These are phyloP conservation scores for Scaptomyza caliginosa DNA, from an alignment of 2,888 invertebrate species.

Conservation along the genomic window DNA sequence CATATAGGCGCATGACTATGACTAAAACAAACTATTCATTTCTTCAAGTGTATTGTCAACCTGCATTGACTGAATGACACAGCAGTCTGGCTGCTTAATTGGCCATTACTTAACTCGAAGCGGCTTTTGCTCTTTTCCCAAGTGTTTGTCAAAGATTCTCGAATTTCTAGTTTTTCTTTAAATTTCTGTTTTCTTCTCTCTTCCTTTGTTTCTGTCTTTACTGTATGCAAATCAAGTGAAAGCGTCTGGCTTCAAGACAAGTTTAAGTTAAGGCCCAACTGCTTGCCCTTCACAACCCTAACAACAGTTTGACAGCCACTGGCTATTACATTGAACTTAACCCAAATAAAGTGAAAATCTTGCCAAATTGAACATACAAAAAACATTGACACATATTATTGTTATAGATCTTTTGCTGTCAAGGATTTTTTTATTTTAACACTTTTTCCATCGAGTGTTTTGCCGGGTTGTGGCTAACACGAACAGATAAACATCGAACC, in stretches of 20 bases:
- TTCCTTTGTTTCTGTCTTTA: neutral
- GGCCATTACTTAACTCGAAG: constrained; percentile 65
- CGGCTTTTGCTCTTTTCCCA: constrained; percentile 59
- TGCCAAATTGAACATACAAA: neutral
- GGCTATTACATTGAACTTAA: constrained; percentile 44
- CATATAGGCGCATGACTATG: too few species aligned
- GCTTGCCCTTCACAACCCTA: neutral
- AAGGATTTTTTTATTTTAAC: constrained; percentile 11
- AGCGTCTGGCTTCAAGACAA: constrained; percentile 66
- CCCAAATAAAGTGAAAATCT: constrained; percentile 46
- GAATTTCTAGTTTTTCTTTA: constrained; percentile 44
- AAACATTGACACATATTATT: neutral
- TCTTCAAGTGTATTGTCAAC: constrained; percentile 1
- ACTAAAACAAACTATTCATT: neutral
- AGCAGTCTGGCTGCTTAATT: constrained; percentile 66
- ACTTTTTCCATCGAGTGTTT: too few species aligned
- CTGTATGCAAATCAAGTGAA: constrained; percentile 78
- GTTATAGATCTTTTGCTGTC: neutral
- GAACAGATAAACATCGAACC: constrained; percentile 73
- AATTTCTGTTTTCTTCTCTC: neutral
- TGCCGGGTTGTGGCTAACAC: constrained; percentile 67
- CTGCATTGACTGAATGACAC: constrained; percentile 31
- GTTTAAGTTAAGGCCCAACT: constrained; percentile 13
- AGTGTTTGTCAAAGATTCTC: constrained; percentile 42
- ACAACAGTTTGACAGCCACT: constrained; percentile 25